A percentile compares a stretch with the other conserved stretches of the same genome.
These are phyloP conservation scores for Aspidiotus rigidus DNA, from an alignment of 2,888 invertebrate species.

Conservation along the genomic window DNA sequence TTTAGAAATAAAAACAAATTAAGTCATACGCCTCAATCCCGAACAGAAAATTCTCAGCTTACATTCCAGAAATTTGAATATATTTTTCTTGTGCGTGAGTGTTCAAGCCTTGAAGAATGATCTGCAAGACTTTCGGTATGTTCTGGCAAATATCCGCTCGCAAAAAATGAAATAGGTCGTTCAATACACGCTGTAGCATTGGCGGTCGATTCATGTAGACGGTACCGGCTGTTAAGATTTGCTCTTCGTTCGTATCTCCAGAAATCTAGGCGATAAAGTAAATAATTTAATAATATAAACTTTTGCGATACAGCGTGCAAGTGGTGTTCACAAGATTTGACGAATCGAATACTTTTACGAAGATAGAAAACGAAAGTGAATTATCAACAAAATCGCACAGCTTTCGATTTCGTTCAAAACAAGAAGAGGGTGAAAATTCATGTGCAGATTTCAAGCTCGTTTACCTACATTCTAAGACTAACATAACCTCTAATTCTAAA, in stretches of 20 bases:
- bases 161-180: conserved; percentile 81
- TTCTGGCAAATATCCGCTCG: conserved; percentile 71
- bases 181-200: conserved; percentile 72
- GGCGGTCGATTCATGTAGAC: conserved; percentile 78
- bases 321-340: conserved; percentile 32
- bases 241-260: conserved; percentile 83
- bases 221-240: conserved; percentile 74
- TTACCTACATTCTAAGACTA: no score
- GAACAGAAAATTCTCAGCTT: conserved; percentile 36
- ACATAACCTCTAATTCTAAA: no score
- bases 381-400: no score
- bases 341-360: neutral
- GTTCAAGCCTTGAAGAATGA: conserved; percentile 84
- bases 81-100: conserved; percentile 75
- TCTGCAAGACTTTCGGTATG: conserved; percentile 63
- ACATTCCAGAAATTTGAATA: conserved; percentile 88
- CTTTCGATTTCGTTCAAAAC: no score
- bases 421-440: no score
- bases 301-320: neutral
- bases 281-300: conserved; percentile 8
- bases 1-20: conserved; percentile 10
- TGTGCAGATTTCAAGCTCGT: no score
- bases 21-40: neutral
- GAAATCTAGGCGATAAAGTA: conserved; percentile 54
- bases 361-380: no score